A percentile compares a stretch with the other conserved stretches of the same genome.
phyloP scores from a whole-genome alignment of 1,140 invertebrate species.

The Leptopilina boulardi region DNA sequence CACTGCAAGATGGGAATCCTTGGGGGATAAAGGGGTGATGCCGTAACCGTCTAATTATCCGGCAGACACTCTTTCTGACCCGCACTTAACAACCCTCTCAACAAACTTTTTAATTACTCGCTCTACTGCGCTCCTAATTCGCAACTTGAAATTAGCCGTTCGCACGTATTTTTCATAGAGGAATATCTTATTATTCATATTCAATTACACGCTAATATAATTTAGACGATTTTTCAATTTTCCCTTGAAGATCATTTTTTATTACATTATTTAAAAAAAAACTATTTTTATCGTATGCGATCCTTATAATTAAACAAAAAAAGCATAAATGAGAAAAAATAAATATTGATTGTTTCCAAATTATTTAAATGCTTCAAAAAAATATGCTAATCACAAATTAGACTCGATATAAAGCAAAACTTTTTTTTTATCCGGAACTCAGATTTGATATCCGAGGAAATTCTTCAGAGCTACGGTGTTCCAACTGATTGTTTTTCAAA shows the following conservation, averaged over 20 bases:
- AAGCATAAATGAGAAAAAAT: no score
- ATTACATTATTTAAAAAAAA: no score
- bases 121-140: conserved; percentile 25
- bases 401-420: no score
- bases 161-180: neutral
- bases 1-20: conserved; percentile 47
- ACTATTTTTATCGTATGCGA: conserved; percentile 55
- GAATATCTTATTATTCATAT: neutral
- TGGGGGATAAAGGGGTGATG: conserved; percentile 23
- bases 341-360: no score
- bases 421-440: no score
- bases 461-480: no score
- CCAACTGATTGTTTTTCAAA: no score
- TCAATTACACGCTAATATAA: neutral
- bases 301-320: conserved; percentile 55
- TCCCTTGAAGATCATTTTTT: no score
- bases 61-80: conserved; percentile 53
- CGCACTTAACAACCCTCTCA: conserved; percentile 50
- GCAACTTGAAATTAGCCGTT: conserved; percentile 25
- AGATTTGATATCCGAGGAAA: no score
- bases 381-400: no score
- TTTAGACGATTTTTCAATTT: neutral
- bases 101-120: conserved; percentile 55
- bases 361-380: no score
- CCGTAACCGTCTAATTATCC: conserved; percentile 59